phyloP scores from a whole-genome alignment of 2,888 invertebrate genomes.

The Drosophila greeni region DNA sequence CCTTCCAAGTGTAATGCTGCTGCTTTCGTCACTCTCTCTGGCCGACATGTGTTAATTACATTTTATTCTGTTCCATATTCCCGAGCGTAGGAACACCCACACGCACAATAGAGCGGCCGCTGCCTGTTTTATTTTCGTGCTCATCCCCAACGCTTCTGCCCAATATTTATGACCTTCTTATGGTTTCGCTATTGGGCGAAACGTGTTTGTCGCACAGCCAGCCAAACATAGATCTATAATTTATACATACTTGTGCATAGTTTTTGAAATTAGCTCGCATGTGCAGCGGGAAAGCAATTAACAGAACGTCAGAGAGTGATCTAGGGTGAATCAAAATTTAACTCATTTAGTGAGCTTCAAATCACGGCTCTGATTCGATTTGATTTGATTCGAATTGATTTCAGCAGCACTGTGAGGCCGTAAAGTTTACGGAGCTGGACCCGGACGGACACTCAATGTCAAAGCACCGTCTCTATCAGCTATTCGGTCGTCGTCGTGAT shows the following conservation, averaged over 20 bases:
- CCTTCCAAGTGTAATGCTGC: slow-evolving; percentile 10
- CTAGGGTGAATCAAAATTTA: not conserved
- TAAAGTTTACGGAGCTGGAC: slow-evolving; percentile 30
- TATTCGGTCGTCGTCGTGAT: slow-evolving; percentile 18
- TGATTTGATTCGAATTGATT: slow-evolving; percentile 14
- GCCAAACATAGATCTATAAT: slow-evolving; percentile 26
- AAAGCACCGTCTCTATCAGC: slow-evolving; percentile 39
- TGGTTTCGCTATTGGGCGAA: slow-evolving; percentile 59
- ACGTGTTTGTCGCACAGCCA: slow-evolving; percentile 63
- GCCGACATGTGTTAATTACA: slow-evolving; percentile 46
- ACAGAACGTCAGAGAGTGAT: not conserved
- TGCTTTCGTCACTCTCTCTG: slow-evolving; percentile 34
- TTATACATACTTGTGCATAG: slow-evolving; percentile 10
- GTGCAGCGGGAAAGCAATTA: slow-evolving; percentile 23
- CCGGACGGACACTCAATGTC: slow-evolving; percentile 41
- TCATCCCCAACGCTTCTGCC: slow-evolving; percentile 41
- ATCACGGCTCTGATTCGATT: slow-evolving; percentile 9
- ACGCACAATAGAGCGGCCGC: slow-evolving; percentile 13
- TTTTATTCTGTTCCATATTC: slow-evolving; percentile 38
- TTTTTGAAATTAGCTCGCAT: slow-evolving; percentile 27
- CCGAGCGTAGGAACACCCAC: slow-evolving; percentile 10
- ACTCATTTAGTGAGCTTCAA: slow-evolving; percentile 4
- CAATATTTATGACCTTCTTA: slow-evolving; percentile 66
- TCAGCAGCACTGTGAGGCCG: not conserved
- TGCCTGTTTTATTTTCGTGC: slow-evolving; percentile 29